Base-by-base conservation (phyloP, 2,113 vertebrate species). In the Leptodactylus fuscus region DNA sequence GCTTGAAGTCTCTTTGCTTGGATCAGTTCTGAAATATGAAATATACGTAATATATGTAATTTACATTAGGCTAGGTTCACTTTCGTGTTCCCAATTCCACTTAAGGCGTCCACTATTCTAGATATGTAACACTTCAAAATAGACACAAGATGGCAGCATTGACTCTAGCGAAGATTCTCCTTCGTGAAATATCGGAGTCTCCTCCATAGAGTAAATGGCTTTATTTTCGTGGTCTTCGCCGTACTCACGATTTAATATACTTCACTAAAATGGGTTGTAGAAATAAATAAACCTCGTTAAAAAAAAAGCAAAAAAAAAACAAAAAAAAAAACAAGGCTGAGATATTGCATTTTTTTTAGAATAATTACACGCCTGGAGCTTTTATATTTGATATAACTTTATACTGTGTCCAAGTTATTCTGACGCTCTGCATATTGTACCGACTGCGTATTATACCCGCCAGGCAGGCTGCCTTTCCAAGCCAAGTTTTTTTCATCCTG, bases 1-100 rank as follows among this genome's bases (percentile, higher is more conserved):
- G 94, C 96, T 0, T 91, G 93, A 36, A 99, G 93, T 75, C 93
- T 91, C 65, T 95, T 93, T 0, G 95, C 96, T 48, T 89, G 92
- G 90, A 97, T 95, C 0, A 96, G 94, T 20, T 95, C 98, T 99
- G 93, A 46, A 83, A 48, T 3, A 79, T 27, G 22, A 67, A 34
- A 69, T 24, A 70, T 6, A 67, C 16, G 53, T 12, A 46, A n/a
- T n/a, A n/a, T n/a, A n/a, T n/a, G n/a, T n/a, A n/a, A n/a, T n/a
- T n/a, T n/a, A n/a, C n/a, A n/a, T n/a, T n/a, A n/a, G n/a, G n/a
- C n/a, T n/a, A n/a, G n/a, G n/a, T n/a, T n/a, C n/a, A n/a, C n/a
- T n/a, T n/a, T n/a, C n/a, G n/a, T n/a, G n/a, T n/a, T n/a, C n/a
- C n/a, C n/a, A n/a, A n/a, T n/a, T n/a, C n/a, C 46, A 48, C 46